Evolutionary conservation across 1,140 invertebrate species (phyloP), one percentile per base, ranked within the genome.

Genomic region (Teleopsis dalmanni): DNA sequence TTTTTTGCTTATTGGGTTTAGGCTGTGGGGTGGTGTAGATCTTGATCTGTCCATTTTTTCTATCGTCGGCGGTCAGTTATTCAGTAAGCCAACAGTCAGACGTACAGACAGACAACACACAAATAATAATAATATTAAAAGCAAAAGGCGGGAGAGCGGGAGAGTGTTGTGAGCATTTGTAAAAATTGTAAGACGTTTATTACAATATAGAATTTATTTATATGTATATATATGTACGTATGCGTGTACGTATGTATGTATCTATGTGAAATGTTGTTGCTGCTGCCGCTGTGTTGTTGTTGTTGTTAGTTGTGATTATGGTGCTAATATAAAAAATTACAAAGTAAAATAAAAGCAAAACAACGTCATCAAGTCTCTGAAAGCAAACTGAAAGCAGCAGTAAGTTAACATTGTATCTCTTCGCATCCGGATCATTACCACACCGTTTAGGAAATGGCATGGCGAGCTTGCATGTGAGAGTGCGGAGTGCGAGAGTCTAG

Each of bases 361-460:
- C n/a, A n/a, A n/a, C n/a, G n/a, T n/a, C n/a, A n/a, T n/a, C 8
- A 40, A 40, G 25, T 22, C 37, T 40, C 7, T 11, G 2, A 9
- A 16, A 11, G 11, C 25, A 16, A 19, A n/a, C n/a, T n/a, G n/a
- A n/a, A n/a, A n/a, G n/a, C 36, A 13, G 36, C 16, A 11, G 1
- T 19, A 21, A 14, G 14, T 13, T 13, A 26, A 16, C 6, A 13
- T 18, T 14, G 26, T 21, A 16, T 31, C 10, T 14, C 25, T 23
- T 11, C 16, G 26, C 27, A 43, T 43, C 41, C 41, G 41, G 41
- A 16, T 29, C 41, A 31, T 43, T 43, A 43, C 41, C 19, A 31
- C 18, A 19, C 11, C 16, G 16, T n/a, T n/a, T n/a, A n/a, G n/a
- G n/a, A n/a, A n/a, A n/a, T n/a, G n/a, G n/a, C n/a, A n/a, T n/a